phyloP scores from a whole-genome alignment of 2,113 vertebrate species.

The Balaeniceps rex region DNA sequence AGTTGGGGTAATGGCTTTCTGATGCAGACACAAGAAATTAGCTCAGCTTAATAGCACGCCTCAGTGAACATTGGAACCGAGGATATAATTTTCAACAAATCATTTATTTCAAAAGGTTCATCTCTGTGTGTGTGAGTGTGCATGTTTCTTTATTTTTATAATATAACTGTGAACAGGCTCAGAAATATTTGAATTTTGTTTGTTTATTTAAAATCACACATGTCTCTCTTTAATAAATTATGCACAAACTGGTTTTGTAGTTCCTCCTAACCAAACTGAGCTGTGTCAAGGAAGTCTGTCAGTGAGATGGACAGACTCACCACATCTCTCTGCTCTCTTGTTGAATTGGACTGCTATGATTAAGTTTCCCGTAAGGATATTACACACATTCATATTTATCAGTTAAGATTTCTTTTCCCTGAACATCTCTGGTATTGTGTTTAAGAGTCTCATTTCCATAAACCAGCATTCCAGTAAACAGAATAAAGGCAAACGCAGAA shows the following conservation, averaged over 20 bases:
- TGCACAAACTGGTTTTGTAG: neutral
- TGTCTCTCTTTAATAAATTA: neutral
- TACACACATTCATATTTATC: neutral
- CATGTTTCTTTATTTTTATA: neutral
- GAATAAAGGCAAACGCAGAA: neutral
- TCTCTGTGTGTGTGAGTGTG: neutral
- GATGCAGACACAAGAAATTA: neutral
- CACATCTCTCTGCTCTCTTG: neutral
- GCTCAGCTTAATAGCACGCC: neutral
- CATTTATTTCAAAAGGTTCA: neutral
- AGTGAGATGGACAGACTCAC: neutral
- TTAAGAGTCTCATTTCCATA: neutral
- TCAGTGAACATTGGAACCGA: neutral
- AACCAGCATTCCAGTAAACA: neutral
- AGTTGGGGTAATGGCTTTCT: neutral
- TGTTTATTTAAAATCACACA: neutral
- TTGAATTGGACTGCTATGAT: neutral
- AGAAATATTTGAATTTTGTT: neutral
- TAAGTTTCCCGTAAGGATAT: neutral
- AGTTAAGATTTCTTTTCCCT: neutral
- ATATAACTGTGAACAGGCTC: neutral
- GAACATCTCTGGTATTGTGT: neutral
- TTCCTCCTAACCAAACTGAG: neutral
- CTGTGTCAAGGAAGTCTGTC: neutral
- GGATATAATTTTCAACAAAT: neutral